These are phyloP conservation scores for Drosophila prolongata DNA, from an alignment of 2,888 invertebrate species.

Conservation along the genomic window DNA sequence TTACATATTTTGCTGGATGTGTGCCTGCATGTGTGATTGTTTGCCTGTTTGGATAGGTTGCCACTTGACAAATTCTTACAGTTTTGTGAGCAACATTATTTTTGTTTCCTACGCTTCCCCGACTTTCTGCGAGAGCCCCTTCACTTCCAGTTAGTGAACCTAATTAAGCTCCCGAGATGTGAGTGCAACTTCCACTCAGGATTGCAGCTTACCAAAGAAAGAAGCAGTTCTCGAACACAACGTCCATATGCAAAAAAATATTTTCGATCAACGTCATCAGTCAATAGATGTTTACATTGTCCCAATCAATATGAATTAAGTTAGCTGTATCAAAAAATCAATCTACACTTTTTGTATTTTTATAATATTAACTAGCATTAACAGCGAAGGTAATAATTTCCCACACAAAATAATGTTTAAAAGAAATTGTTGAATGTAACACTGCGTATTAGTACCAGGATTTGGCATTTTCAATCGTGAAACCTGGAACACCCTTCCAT, in stretches of 20 bases:
- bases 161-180: constrained; percentile 55
- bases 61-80: constrained; percentile 77
- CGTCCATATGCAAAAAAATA: neutral
- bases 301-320: no score
- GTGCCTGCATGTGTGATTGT: constrained; percentile 37
- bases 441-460: neutral
- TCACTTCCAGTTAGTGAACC: constrained; percentile 56
- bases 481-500: constrained; percentile 27
- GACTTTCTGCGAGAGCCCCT: constrained; percentile 55
- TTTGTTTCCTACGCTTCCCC: constrained; percentile 56
- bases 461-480: neutral
- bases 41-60: constrained; percentile 50
- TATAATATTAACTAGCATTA: no score
- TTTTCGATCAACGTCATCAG: no score
- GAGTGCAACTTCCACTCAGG: constrained; percentile 1
- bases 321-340: no score
- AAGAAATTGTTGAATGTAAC: no score
- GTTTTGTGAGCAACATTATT: constrained; percentile 68
- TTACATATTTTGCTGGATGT: constrained; percentile 45
- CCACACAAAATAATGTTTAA: no score
- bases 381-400: no score
- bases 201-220: no score
- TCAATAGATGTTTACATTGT: no score
- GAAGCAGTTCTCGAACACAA: neutral
- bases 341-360: no score